Evolutionary conservation across 2,113 vertebrate species (phyloP).

Genomic region (Haplotaxodon microlepis): DNA sequence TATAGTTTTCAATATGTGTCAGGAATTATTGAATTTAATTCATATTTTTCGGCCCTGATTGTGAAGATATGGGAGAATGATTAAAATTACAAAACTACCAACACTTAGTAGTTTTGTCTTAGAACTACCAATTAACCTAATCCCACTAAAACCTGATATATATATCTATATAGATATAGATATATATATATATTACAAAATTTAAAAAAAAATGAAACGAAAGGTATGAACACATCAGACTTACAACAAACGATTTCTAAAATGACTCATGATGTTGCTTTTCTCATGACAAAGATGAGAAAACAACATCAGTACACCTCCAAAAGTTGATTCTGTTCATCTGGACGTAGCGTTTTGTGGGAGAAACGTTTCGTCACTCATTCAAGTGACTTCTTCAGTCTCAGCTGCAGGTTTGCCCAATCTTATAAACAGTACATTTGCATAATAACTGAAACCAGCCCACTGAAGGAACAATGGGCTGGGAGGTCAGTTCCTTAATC

Average conservation of each 20-base stretch:
- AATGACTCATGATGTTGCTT: background rate
- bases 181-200: background rate
- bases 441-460: too few relatives aligned
- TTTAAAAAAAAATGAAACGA: accelerated
- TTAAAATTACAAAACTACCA: background rate
- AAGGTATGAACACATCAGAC: background rate
- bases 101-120: background rate
- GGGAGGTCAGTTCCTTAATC: too few relatives aligned
- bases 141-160: background rate
- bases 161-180: accelerated
- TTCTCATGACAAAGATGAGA: background rate
- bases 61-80: background rate
- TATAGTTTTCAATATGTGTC: background rate
- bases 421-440: accelerated
- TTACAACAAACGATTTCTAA: background rate
- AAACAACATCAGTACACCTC: background rate
- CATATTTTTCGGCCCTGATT: background rate
- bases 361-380: too few relatives aligned
- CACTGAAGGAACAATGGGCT: accelerated
- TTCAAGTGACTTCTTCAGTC: too few relatives aligned
- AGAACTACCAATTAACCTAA: background rate
- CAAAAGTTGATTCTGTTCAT: too few relatives aligned
- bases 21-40: background rate
- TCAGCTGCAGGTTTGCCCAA: too few relatives aligned
- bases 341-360: too few relatives aligned